Conservation (phyloP, 2,888 invertebrate genomes). For the Altica lythri region DNA sequence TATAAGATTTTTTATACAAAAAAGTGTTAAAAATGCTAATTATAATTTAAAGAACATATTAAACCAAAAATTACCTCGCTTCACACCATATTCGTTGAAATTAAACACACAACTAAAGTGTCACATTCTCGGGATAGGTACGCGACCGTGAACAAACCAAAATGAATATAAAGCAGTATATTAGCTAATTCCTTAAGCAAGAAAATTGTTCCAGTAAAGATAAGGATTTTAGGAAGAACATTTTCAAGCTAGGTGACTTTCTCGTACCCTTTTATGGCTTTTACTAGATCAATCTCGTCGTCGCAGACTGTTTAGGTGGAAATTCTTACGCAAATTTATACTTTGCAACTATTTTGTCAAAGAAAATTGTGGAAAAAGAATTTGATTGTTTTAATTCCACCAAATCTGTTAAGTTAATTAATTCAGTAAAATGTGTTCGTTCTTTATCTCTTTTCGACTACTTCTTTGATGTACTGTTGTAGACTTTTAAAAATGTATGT, state of each 20-base stretch:
- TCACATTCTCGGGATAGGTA: conserved; percentile 3
- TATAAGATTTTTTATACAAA: too few species aligned
- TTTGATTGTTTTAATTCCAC: too few species aligned
- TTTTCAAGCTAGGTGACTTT: conserved; percentile 23
- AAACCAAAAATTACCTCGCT: too few species aligned
- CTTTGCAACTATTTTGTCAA: background rate
- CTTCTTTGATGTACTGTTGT: too few species aligned
- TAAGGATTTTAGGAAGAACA: conserved; percentile 24
- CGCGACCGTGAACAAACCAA: conserved; percentile 14
- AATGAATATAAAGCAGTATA: conserved; percentile 22
- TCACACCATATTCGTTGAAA: background rate
- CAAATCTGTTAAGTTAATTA: too few species aligned
- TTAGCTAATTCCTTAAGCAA: conserved; percentile 21
- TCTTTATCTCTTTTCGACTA: too few species aligned
- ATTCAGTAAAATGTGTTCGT: too few species aligned
- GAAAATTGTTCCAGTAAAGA: conserved; percentile 21
- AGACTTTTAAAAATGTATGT: too few species aligned
- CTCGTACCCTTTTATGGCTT: conserved; percentile 17
- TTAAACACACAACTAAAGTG: conserved; percentile 3
- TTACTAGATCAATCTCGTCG: conserved; percentile 18
- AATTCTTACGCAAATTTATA: conserved; percentile 18
- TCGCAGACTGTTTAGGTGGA: conserved; percentile 13
- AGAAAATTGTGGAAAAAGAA: too few species aligned
- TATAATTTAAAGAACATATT: too few species aligned
- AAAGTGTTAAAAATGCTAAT: too few species aligned